Conservation (phyloP, 2,113 vertebrate species). For the Nibea coibor region DNA sequence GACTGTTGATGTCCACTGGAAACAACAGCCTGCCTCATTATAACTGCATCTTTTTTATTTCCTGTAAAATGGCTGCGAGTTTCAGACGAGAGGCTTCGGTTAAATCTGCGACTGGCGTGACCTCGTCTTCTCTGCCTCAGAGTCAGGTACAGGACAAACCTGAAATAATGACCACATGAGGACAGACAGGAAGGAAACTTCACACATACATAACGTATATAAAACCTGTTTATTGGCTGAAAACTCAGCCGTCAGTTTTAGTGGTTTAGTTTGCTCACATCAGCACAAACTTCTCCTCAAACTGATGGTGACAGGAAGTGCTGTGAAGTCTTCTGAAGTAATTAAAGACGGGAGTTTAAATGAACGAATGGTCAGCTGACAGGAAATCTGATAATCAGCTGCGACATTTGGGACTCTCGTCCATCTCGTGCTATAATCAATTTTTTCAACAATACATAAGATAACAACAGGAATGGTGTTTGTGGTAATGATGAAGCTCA, state of each 20-base stretch:
- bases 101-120: neutral
- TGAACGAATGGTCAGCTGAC: neutral
- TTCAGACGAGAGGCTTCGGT: neutral
- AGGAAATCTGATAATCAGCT: neutral
- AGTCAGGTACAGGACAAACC: neutral
- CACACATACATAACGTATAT: neutral
- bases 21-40: slow-evolving; percentile 42
- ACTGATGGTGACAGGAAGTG: neutral
- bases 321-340: neutral
- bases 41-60: neutral
- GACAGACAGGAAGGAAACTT: neutral
- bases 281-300: neutral
- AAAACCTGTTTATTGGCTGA: neutral
- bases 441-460: no score
- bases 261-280: neutral
- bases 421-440: no score
- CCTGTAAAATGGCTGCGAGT: neutral
- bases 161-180: neutral
- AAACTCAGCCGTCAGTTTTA: neutral
- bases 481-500: no score
- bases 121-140: neutral
- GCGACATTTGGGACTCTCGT: no score
- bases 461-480: no score
- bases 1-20: neutral
- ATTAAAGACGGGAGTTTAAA: neutral